Percentiles rank a stretch among this genome's conserved stretches.
Evolutionary conservation across 2,888 invertebrate genomes (phyloP).

Genomic region (Alsophila aescularia): DNA sequence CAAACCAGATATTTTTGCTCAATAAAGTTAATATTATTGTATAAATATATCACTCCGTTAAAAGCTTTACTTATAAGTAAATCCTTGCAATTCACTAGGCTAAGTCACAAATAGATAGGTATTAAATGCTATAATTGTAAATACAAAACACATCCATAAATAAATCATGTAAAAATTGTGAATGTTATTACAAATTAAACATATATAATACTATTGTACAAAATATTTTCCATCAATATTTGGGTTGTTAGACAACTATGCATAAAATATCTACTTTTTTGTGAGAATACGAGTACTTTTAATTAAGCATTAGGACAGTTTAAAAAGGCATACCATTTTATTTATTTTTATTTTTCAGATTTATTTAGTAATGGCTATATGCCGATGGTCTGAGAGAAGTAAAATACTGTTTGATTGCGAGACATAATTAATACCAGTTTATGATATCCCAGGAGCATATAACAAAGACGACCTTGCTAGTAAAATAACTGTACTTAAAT

Average conservation of each 20-base stretch:
- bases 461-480: too few species aligned
- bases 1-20: constrained; percentile 27
- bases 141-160: constrained; percentile 12
- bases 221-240: constrained; percentile 24
- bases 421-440: too few species aligned
- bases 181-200: constrained; percentile 9
- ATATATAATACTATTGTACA: constrained; percentile 16
- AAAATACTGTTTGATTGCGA: too few species aligned
- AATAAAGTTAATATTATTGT: constrained; percentile 20
- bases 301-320: too few species aligned
- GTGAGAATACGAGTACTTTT: constrained; percentile 20
- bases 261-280: constrained; percentile 7
- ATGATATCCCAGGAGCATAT: too few species aligned
- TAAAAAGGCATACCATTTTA: too few species aligned
- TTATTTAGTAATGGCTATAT: too few species aligned
- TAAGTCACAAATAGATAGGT: constrained; percentile 1
- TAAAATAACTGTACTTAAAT: too few species aligned
- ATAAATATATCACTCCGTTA: constrained; percentile 5
- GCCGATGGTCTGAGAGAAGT: too few species aligned
- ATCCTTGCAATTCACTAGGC: constrained; percentile 8
- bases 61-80: constrained; percentile 6
- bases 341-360: too few species aligned
- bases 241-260: constrained; percentile 55
- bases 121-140: constrained; percentile 23
- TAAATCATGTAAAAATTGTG: constrained; percentile 15